Evolutionary conservation across 2,888 invertebrate genomes (phyloP), one percentile per base, ranked within the genome.

Genomic region (Coenonympha arcania): DNA sequence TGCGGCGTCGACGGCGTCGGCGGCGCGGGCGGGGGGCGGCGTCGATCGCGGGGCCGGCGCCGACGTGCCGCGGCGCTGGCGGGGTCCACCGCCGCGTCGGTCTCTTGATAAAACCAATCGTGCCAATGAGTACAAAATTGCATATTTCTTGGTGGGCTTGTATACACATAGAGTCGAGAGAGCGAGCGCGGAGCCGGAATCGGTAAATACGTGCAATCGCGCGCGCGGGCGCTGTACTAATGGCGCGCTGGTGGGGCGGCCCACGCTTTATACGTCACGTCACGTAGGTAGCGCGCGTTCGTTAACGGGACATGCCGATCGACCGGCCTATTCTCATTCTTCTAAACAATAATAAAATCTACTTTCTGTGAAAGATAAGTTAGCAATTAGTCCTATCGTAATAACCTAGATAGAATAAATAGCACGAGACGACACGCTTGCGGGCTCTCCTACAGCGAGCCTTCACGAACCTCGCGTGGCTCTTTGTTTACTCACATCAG

Each of bases 91-190:
- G 81, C 58, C 72, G 77, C 69, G 77, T 74, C 63, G 79, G 79
- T 72, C 74, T 84, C 85, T 85, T 86, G 79, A 76, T 77, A 79
- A 77, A 85, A 82, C 81, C 80, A 84, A 79, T 80, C 73, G 68
- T 79, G 74, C 59, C 76, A 71, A 70, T 81, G 75, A 74, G 77
- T 76, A 82, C 75, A 84, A 73, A 77, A 82, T 71, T 82, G 79
- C 85, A 86, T 85, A 66, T 74, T 79, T 76, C 66, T 69, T 72
- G 71, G 57, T 66, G 66, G 60, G 73, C 73, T 83, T 77, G 77
- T 84, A 78, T 83, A 82, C 79, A 81, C 85, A 86, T 86, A 84
- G 84, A 85, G 82, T 78, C 81, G 82, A 83, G 70, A 74, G 70
- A 76, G 71, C 68, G 71, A 79, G 72, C 81, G 76, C 79, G 79